A percentile compares a stretch with the other conserved stretches of the same genome.
These are phyloP conservation scores for Sphecodes monilicornis DNA, from an alignment of 2,888 invertebrate genomes.

Conservation along the genomic window DNA sequence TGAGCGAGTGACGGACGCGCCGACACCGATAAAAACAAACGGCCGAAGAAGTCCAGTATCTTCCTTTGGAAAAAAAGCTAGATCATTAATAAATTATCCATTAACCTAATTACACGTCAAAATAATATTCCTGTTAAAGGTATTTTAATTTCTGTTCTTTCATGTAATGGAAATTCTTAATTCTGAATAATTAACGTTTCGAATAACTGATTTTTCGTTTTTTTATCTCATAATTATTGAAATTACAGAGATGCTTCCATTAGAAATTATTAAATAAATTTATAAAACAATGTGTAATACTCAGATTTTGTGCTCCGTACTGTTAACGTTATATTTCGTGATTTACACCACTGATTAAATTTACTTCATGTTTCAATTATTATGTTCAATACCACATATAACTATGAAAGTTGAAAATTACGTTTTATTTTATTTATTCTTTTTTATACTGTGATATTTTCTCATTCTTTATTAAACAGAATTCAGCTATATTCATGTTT, in stretches of 20 bases:
- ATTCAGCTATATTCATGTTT: neutral
- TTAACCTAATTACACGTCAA: rapidly evolving
- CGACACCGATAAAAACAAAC: neutral
- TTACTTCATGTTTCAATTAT: neutral
- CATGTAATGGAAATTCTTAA: neutral
- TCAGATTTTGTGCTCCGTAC: too few species aligned
- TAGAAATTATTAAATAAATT: too few species aligned
- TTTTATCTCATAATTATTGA: too few species aligned
- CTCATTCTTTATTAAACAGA: neutral
- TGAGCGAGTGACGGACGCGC: neutral
- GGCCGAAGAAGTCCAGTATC: neutral
- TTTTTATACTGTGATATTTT: neutral
- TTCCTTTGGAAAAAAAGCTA: neutral
- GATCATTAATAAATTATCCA: neutral
- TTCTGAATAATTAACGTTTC: neutral
- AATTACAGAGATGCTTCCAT: too few species aligned
- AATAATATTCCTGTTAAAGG: neutral
- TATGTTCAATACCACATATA: neutral
- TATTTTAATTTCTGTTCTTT: too few species aligned
- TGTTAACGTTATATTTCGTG: too few species aligned
- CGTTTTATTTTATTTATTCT: neutral
- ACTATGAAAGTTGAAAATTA: too few species aligned
- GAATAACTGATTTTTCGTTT: too few species aligned
- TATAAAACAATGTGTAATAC: too few species aligned
- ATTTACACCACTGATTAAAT: neutral